These are phyloP conservation scores for Nysson spinosus DNA, from an alignment of 2,888 invertebrate species.

Conservation along the genomic window DNA sequence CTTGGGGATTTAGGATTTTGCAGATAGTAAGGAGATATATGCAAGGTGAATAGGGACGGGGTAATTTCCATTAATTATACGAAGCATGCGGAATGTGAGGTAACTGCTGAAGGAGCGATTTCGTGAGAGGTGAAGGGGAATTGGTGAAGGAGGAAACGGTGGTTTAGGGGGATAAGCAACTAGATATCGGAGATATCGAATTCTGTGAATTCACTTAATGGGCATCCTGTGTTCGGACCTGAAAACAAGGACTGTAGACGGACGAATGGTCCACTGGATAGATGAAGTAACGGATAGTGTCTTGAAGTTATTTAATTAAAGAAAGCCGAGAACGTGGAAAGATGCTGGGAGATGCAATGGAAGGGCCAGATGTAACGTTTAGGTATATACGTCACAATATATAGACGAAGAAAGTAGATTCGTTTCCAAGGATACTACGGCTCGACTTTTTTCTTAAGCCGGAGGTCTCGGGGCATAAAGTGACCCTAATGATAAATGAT, in stretches of 20 bases:
- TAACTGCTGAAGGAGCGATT: constrained; percentile 2
- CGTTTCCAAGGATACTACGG: constrained; percentile 6
- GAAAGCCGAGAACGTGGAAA: constrained; percentile 37
- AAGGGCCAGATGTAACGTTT: background rate
- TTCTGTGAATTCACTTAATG: constrained; percentile 69
- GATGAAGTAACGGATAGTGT: constrained; percentile 71
- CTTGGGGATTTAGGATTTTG: too few relatives aligned
- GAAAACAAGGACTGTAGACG: constrained; percentile 44
- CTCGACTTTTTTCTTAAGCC: constrained; percentile 8
- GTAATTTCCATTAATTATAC: too few relatives aligned
- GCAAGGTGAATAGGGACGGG: too few relatives aligned
- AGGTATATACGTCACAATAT: constrained; percentile 9
- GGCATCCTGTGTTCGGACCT: constrained; percentile 62
- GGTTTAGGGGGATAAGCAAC: constrained; percentile 41
- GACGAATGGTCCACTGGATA: constrained; percentile 49
- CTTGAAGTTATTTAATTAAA: constrained; percentile 75
- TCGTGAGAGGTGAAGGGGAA: constrained; percentile 18
- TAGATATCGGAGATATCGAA: constrained; percentile 65
- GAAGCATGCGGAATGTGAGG: too few relatives aligned
- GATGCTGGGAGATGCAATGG: constrained; percentile 3
- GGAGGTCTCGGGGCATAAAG: constrained; percentile 24
- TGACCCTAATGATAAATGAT: constrained; percentile 65
- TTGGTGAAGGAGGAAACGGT: constrained; percentile 8
- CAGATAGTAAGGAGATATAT: too few relatives aligned
- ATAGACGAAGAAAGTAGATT: constrained; percentile 7